Evolutionary conservation across 2,797 vertebrate species (phyloP).

Genomic region (Lindbergichthys nudifrons): DNA sequence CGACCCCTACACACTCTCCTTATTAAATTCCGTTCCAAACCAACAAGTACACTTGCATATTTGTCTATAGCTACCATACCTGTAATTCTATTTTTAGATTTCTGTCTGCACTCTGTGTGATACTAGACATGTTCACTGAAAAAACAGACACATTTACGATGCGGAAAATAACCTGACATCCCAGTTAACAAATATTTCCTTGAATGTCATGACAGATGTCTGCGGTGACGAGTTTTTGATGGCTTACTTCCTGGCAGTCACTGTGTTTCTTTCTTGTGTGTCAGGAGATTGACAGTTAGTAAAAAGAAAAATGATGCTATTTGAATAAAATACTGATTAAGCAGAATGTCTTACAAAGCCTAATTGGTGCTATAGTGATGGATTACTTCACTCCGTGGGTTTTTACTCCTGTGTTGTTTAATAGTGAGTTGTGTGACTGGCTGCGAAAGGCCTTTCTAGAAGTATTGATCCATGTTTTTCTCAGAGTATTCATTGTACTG

Average conservation of each 20-base stretch:
- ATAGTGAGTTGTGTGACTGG: constrained; percentile 1
- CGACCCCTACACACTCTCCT: no score
- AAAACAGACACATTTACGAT: constrained; percentile 22
- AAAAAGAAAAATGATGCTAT: constrained; percentile 22
- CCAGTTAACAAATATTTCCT: constrained; percentile 26
- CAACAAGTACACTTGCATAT: no score
- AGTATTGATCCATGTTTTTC: background rate
- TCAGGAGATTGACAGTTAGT: constrained; percentile 57
- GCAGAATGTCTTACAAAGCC: constrained; percentile 24
- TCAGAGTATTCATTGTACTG: background rate
- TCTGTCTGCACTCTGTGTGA: constrained; percentile 1
- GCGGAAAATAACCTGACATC: constrained; percentile 37
- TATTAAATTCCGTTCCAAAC: no score
- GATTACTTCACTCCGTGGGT: background rate
- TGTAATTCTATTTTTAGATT: constrained; percentile 41
- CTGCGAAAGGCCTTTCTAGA: background rate
- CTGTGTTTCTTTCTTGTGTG: constrained; percentile 38
- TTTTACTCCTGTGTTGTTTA: background rate
- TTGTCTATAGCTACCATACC: constrained; percentile 31
- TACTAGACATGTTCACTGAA: constrained; percentile 16
- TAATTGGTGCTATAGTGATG: constrained; percentile 7
- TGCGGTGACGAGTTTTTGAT: constrained; percentile 56
- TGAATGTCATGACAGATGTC: constrained; percentile 53
- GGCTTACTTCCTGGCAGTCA: constrained; percentile 57
- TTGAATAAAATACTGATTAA: constrained; percentile 32